Evolutionary conservation across 2,113 vertebrate genomes (phyloP).

Genomic region (Hydrochoerus hydrochaeris): DNA sequence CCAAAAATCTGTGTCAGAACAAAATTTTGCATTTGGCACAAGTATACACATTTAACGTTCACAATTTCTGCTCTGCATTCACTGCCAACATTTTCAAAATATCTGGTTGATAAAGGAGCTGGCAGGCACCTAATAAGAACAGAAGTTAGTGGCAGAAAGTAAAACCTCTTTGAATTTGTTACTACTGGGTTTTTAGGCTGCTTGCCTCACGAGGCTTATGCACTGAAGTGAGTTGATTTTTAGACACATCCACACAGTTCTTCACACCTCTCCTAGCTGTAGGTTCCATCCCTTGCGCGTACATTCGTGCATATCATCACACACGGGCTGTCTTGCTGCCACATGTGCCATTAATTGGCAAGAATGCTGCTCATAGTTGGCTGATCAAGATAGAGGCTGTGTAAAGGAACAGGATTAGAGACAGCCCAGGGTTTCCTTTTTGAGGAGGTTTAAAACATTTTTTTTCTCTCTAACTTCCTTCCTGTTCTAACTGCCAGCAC

Average conservation of each 20-base stretch:
- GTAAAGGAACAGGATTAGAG: slow-evolving; percentile 72
- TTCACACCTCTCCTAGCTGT: not conserved
- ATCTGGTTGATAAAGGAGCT: slow-evolving; percentile 55
- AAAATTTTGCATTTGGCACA: slow-evolving; percentile 32
- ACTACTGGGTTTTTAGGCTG: not conserved
- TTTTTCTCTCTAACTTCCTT: slow-evolving; percentile 86
- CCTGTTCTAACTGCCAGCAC: slow-evolving; percentile 87
- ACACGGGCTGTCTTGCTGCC: not conserved
- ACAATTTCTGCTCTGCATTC: slow-evolving; percentile 12
- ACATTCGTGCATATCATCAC: not conserved
- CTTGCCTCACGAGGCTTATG: not conserved
- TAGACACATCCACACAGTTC: not conserved
- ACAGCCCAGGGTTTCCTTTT: slow-evolving; percentile 83
- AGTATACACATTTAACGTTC: slow-evolving; percentile 26
- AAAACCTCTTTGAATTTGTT: not conserved
- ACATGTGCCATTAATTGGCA: slow-evolving; percentile 66
- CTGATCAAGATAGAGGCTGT: slow-evolving; percentile 73
- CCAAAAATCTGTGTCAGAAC: not conserved
- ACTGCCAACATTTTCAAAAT: slow-evolving; percentile 49
- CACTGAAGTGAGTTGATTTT: slow-evolving; percentile 30
- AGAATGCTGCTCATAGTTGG: slow-evolving; percentile 54
- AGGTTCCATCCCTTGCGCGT: not conserved
- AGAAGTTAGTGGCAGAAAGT: slow-evolving; percentile 42
- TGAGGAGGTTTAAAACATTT: slow-evolving; percentile 75
- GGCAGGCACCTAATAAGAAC: not conserved